Percentiles rank a stretch among this genome's conserved stretches.
phyloP scores from a whole-genome alignment of 2,888 invertebrate genomes.

The Chloroclystis v-ata region DNA sequence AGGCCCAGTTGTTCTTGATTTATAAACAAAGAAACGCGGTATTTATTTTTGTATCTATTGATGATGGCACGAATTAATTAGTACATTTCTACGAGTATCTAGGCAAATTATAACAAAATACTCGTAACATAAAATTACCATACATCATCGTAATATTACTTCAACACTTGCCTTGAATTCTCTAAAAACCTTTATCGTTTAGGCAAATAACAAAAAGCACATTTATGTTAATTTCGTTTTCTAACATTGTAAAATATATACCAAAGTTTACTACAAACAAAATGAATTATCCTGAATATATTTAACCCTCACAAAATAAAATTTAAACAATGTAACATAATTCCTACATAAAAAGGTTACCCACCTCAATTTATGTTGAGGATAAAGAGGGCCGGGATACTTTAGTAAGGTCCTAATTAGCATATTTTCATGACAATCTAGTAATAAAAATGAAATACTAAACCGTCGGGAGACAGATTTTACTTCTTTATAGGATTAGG shows the following conservation, averaged over 20 bases:
- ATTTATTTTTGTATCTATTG: no score
- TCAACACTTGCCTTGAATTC: background rate
- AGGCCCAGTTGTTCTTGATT: no score
- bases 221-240: background rate
- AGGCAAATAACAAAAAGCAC: background rate
- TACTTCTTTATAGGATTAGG: background rate
- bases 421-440: slow-evolving; percentile 13
- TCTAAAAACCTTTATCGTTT: background rate
- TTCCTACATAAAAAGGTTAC: slow-evolving; percentile 11
- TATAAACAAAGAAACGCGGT: no score
- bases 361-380: slow-evolving; percentile 12
- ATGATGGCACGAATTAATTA: no score
- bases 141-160: no score
- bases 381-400: slow-evolving; percentile 11
- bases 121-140: no score
- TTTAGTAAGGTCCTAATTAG: slow-evolving; percentile 18
- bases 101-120: no score
- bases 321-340: slow-evolving; percentile 6
- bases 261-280: background rate
- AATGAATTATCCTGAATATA: background rate
- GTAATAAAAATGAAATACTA: slow-evolving; percentile 5
- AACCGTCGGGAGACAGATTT: slow-evolving; percentile 7
- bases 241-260: background rate
- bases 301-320: slow-evolving; percentile 1
- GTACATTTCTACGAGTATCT: no score